Percentiles rank a stretch among this genome's conserved stretches.
These are phyloP conservation scores for Protosalanx chinensis DNA, from an alignment of 2,797 vertebrate species.

Conservation along the genomic window DNA sequence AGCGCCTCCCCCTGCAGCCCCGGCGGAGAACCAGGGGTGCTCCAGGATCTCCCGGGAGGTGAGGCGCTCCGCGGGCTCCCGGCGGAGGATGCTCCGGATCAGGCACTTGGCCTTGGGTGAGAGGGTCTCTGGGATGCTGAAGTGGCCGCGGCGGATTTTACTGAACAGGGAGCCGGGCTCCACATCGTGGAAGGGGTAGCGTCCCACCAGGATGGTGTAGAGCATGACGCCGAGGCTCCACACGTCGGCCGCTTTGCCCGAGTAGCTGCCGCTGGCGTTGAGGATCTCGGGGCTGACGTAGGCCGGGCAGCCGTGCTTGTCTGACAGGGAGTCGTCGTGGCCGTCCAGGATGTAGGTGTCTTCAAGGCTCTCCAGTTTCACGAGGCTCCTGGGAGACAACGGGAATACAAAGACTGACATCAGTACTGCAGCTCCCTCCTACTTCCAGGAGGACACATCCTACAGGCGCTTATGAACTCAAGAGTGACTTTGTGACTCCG, in stretches of 20 bases:
- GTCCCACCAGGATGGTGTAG: conserved; percentile 97
- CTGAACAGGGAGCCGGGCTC: conserved; percentile 97
- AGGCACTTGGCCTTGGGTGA: conserved; percentile 98
- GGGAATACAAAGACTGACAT: not conserved
- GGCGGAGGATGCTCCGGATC: conserved; percentile 94
- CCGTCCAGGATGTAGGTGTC: conserved; percentile 93
- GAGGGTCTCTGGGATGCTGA: conserved; percentile 97
- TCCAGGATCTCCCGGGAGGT: conserved; percentile 97
- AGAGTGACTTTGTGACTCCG: too few species aligned
- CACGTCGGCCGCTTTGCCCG: conserved; percentile 96
- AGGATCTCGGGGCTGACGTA: conserved; percentile 99
- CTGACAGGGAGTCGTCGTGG: conserved; percentile 91
- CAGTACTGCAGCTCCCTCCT: not conserved
- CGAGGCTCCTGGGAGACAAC: conserved; percentile 76
- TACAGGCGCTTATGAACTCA: too few species aligned
- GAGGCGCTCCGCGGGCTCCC: conserved; percentile 94
- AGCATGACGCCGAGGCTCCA: conserved; percentile 99
- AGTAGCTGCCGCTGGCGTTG: conserved; percentile 97
- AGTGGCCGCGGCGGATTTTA: conserved; percentile 97
- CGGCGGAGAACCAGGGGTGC: conserved; percentile 94
- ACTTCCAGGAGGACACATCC: too few species aligned
- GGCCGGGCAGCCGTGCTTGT: conserved; percentile 98
- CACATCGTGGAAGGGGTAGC: conserved; percentile 98
- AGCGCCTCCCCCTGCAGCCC: conserved; percentile 76
- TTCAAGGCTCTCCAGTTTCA: conserved; percentile 97